phyloP scores from a whole-genome alignment of 2,113 vertebrate species.

The Platysteira castanea region DNA sequence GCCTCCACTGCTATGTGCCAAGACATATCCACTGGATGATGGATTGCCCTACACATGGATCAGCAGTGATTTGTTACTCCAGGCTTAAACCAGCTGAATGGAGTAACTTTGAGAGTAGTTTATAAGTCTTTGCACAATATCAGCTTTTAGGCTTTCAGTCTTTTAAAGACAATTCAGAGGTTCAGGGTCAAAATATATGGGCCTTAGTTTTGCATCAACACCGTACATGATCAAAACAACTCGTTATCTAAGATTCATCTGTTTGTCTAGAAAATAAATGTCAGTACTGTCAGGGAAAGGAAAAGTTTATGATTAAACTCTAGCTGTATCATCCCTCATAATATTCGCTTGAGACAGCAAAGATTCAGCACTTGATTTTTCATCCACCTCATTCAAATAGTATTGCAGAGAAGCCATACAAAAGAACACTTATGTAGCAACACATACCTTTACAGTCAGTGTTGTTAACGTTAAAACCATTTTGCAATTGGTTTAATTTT shows the following conservation, averaged over 20 bases:
- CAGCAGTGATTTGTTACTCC: background rate
- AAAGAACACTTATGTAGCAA: background rate
- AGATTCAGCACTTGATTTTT: background rate
- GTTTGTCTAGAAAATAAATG: conserved; percentile 35
- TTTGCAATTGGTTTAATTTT: background rate
- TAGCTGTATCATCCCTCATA: background rate
- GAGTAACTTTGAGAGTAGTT: background rate
- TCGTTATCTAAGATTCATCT: background rate
- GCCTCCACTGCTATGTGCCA: background rate
- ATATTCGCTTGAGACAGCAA: background rate
- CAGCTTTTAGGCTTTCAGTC: background rate
- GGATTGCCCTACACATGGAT: background rate
- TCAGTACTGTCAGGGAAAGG: background rate
- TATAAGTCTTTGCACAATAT: background rate
- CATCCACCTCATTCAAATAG: background rate
- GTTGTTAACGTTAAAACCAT: background rate
- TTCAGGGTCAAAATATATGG: background rate
- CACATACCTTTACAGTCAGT: background rate
- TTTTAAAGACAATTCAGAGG: background rate
- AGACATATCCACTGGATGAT: background rate
- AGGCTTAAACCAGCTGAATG: background rate
- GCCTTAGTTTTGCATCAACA: background rate
- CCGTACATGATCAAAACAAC: background rate
- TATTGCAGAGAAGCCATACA: background rate
- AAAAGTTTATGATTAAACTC: conserved; percentile 7